Conservation (phyloP, 1,140 invertebrate species). For the Caenorhabditis elegans region DNA sequence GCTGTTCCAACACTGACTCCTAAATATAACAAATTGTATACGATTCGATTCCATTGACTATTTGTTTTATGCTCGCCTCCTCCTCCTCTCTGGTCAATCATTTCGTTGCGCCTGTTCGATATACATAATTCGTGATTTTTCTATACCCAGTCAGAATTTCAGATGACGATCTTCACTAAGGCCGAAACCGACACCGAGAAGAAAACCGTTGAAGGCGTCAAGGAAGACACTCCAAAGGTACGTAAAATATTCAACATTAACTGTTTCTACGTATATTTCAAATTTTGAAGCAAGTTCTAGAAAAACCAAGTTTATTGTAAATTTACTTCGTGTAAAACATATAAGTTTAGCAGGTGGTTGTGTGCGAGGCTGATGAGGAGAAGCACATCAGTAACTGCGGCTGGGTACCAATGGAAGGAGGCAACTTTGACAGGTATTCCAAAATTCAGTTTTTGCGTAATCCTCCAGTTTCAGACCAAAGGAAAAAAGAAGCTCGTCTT, state of each 20-base stretch:
- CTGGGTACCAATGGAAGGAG: slow-evolving; percentile 33
- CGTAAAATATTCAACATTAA: too few species aligned
- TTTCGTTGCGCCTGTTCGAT: neutral
- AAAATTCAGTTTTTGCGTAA: neutral
- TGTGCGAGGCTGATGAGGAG: slow-evolving; percentile 37
- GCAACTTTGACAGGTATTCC: slow-evolving; percentile 33
- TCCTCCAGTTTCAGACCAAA: slow-evolving; percentile 1
- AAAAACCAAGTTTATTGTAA: neutral
- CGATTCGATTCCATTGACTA: neutral
- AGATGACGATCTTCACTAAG: slow-evolving; percentile 43
- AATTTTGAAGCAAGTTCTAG: too few species aligned
- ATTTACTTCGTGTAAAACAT: neutral
- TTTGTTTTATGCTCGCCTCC: slow-evolving; percentile 26
- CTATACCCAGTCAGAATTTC: neutral
- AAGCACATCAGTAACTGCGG: slow-evolving; percentile 35
- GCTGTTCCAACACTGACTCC: slow-evolving; percentile 10
- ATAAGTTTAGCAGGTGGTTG: slow-evolving; percentile 30
- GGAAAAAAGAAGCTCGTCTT: slow-evolving; percentile 40
- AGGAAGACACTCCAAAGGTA: slow-evolving; percentile 5
- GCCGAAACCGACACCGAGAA: slow-evolving; percentile 32
- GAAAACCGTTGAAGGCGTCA: slow-evolving; percentile 7
- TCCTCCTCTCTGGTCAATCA: slow-evolving; percentile 7
- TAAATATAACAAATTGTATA: slow-evolving; percentile 30
- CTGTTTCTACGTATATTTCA: too few species aligned
- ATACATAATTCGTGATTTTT: neutral